Evolutionary conservation across 2,888 invertebrate species (phyloP), one percentile per base, ranked within the genome.

Genomic region (Ashinkailepas kermadecensis): DNA sequence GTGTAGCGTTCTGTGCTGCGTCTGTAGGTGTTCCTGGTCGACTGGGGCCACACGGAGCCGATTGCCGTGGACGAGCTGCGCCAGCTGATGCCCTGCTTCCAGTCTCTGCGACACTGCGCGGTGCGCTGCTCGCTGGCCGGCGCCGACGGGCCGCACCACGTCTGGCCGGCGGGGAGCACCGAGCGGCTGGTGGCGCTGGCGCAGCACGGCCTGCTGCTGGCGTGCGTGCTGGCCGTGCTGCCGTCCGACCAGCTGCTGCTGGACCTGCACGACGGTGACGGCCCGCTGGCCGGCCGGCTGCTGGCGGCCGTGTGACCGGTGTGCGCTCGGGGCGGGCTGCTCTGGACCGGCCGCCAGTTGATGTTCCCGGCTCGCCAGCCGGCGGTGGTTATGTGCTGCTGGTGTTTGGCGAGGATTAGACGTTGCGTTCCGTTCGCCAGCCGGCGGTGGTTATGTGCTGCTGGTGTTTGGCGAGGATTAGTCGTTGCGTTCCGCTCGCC

Each of bases 11-110:
- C 64, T 15, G 67, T 23, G 23, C 67, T 0, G 67, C 10, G 23
- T 2, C 70, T 15, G 13, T 39, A 70, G 70, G 70, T 70, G 70
- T 70, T 39, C 18, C 70, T 70, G 70, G 15, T 18, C 18, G 74
- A 74, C 74, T 56, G 54, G 54, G 74, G 74, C 74, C 74, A 74
- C 74, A 21, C 56, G 74, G 74, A 56, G 54, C 54, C 74, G 54
- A 21, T 56, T 18, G 56, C 74, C 10, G 23, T 54, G 21, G 56
- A 74, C 15, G 74, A 54, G 54, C 74, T 74, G 56, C 74, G 74
- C 18, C 23, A 54, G 74, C 74, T 74, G 74, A 9, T 56, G 56
- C 74, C 23, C 8, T 12, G 56, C 2, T 74, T 74, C 74, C 21
- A 21, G 74, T 23, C 11, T 21, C 56, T 56, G 74, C 74, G 54